Base-by-base conservation (phyloP, 2,888 invertebrate genomes). In the Clivina fossor region DNA sequence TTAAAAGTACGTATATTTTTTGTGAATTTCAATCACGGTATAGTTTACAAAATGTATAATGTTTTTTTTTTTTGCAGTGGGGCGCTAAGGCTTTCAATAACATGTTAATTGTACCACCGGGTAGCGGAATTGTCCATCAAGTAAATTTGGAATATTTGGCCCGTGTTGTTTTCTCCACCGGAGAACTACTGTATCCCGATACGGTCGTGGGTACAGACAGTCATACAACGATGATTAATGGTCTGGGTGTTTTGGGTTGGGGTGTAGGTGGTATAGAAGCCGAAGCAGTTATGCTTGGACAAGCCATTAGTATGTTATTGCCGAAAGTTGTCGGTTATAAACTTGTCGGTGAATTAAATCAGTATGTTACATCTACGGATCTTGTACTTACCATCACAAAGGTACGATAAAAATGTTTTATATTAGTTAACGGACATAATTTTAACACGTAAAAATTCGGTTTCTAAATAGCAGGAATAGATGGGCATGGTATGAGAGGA, bases 181-280 rank as follows among this genome's bases (percentile, higher is more conserved):
- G 80, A 11, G 76, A 80, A 37, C 53, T 83, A 75, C 67, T 84
- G 73, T 75, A 91, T 86, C 68, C 90, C 0, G 91, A 91, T 70
- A 87, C 86, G 58, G 81, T 90, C 22, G 90, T 99, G 32, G 98
- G 98, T 5, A 98, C 98, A 0, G 99, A 99, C 80, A 95, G 95
- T 0, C 98, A 99, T 69, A 99, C 98, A 1, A 98, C 98, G 9
- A 98, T 99, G 97, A 95, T 98, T 62, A 96, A 96, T 69, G 97
- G 97, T 0, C 81, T 97, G 2, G 97, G 98, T 0, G 90, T 98
- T 1, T 82, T 97, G 3, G 98, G 97, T 1, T 98, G 97, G 97
- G 96, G 95, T 59, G 91, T 92, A 13, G 93, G 93, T 35, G 93
- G 90, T 48, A 98, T 99, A 63, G 98, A 99, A 80, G 98, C 98